Base-by-base conservation (phyloP, 2,888 invertebrate species). In the Sturmia bella region DNA sequence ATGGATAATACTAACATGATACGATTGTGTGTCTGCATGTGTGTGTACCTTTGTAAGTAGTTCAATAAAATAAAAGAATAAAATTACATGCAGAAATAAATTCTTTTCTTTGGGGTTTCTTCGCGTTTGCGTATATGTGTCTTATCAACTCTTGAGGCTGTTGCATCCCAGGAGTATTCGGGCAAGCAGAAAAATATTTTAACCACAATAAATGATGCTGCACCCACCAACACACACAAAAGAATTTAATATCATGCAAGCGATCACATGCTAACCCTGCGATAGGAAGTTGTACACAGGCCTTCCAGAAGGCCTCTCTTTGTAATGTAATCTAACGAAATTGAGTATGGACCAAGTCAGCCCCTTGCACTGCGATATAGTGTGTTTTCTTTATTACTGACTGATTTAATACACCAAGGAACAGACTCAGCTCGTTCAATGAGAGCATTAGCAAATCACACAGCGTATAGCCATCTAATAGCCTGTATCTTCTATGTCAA, bases 121-220 rank as follows among this genome's bases (percentile, higher is more conserved):
- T 37, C 43, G 41, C 43, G 45, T 57, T 11, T 24, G 56, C 15
- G 1, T 32, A 39, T 19, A 11, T 32, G 27, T 17, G 27, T 39
- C 4, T 17, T 41, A 39, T 61, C 43, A 61, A 78, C 70, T 74
- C 74, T 66, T 43, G 78, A 69, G 82, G 74, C 78, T 82, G 82
- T 78, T 82, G 78, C 78, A 82, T 82, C 82, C 78, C 82, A 41
- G 48, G 78, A 78, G 82, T 56, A 78, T 78, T 82, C 70, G 78
- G 13, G 70, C 59, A 48, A 78, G 57, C 52, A 21, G 66, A 66
- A 78, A 68, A 64, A 73, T 66, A 66, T 45, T 78, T 61, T 73
- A 70, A 74, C 69, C 68, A 74, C 76, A 73, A 75, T 73, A 73
- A 76, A 77, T 81, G 68, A 73, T 72, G 56, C 63, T 69, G 63